Conservation (phyloP, 2,797 vertebrate genomes). For the Amblyopsis hoosieri region DNA sequence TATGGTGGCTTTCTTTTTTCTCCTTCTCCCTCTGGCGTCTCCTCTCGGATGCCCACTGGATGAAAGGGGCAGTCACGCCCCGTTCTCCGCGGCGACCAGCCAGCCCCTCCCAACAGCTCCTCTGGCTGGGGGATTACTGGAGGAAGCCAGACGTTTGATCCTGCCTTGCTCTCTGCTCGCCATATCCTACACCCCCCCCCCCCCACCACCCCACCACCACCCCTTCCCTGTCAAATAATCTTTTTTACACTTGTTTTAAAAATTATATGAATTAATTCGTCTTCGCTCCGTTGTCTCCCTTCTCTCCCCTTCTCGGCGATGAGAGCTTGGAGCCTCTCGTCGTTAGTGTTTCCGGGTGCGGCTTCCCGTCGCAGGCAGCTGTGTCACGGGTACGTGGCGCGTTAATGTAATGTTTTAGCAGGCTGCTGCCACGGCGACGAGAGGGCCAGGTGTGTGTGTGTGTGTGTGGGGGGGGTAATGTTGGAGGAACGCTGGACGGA, state of each 20-base stretch:
- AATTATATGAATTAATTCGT: not conserved
- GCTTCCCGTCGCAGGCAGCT: slow-evolving; percentile 37
- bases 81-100: not conserved
- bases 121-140: slow-evolving; percentile 56
- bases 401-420: slow-evolving; percentile 55
- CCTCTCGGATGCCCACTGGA: not conserved
- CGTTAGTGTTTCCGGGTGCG: slow-evolving; percentile 39
- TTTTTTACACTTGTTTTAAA: no score
- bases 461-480: not conserved
- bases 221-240: not conserved
- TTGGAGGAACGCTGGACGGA: slow-evolving; percentile 30
- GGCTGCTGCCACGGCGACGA: slow-evolving; percentile 25
- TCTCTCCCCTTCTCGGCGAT: slow-evolving; percentile 34
- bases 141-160: slow-evolving; percentile 71
- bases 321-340: slow-evolving; percentile 36
- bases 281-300: slow-evolving; percentile 18
- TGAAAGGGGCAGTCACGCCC: slow-evolving; percentile 2
- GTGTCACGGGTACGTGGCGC: slow-evolving; percentile 45
- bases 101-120: slow-evolving; percentile 16
- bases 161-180: slow-evolving; percentile 8
- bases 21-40: slow-evolving; percentile 4
- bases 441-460: slow-evolving; percentile 41
- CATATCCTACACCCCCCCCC: not conserved
- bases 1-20: slow-evolving; percentile 23
- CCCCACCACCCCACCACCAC: not conserved